Evolutionary conservation across 2,888 invertebrate species (phyloP).

Genomic region (Eupithecia centaureata): DNA sequence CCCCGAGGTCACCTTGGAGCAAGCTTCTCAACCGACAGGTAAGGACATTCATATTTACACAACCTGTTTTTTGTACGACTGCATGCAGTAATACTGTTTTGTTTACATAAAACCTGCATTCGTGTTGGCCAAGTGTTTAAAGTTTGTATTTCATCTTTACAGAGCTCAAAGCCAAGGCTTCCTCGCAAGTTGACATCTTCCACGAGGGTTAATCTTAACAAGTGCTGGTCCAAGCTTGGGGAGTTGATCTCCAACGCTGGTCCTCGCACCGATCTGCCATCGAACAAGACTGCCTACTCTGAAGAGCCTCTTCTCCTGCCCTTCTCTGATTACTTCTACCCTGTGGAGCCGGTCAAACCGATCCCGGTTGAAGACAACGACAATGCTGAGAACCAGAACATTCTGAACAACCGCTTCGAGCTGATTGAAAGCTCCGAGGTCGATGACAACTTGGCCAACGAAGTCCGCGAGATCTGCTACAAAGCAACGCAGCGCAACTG

Average conservation of each 20-base stretch:
- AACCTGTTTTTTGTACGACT: constrained; percentile 20
- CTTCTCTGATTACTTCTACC: constrained; percentile 74
- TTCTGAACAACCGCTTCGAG: constrained; percentile 74
- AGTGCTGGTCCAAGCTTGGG: constrained; percentile 86
- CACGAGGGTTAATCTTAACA: constrained; percentile 86
- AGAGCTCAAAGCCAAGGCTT: constrained; percentile 84
- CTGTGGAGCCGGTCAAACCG: constrained; percentile 74
- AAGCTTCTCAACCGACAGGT: constrained; percentile 84
- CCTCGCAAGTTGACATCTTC: constrained; percentile 83
- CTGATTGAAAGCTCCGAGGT: constrained; percentile 74
- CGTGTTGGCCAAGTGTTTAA: constrained; percentile 33
- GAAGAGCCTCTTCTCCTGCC: constrained; percentile 74
- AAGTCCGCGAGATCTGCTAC: constrained; percentile 83
- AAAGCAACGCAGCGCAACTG: constrained; percentile 64
- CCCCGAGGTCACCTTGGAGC: constrained; percentile 83
- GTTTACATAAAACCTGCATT: constrained; percentile 4
- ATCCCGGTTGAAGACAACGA: constrained; percentile 71
- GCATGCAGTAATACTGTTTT: constrained; percentile 1
- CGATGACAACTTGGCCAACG: constrained; percentile 84
- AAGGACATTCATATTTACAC: constrained; percentile 49
- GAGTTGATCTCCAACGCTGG: constrained; percentile 79
- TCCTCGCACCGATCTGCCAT: constrained; percentile 76
- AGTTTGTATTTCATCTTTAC: constrained; percentile 61
- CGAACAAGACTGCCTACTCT: constrained; percentile 75
- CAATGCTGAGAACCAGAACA: constrained; percentile 78